phyloP scores from a whole-genome alignment of 2,888 invertebrate genomes.

The Sphaeridia pumilis region DNA sequence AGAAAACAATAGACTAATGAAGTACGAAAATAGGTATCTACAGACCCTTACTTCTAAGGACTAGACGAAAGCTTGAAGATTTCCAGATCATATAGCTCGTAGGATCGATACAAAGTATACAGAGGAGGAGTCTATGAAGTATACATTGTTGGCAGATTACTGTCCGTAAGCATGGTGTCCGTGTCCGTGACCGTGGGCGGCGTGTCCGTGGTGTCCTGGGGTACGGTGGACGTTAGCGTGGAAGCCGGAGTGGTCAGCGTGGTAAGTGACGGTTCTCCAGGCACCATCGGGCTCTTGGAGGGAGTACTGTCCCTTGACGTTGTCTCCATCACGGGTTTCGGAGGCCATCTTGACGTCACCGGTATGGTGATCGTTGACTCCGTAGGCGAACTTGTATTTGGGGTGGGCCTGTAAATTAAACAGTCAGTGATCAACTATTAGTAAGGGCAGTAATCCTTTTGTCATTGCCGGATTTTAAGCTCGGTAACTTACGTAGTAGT shows the following conservation, averaged over 20 bases:
- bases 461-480: too few relatives aligned
- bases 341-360: constrained; percentile 20
- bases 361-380: constrained; percentile 28
- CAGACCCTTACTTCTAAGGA: too few relatives aligned
- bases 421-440: not conserved
- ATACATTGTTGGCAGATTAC: too few relatives aligned
- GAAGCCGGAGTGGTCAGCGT: constrained; percentile 6
- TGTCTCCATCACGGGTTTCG: constrained; percentile 10
- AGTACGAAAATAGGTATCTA: too few relatives aligned
- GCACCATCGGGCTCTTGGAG: constrained; percentile 10
- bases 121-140: too few relatives aligned
- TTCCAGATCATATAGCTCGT: too few relatives aligned
- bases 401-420: constrained; percentile 5
- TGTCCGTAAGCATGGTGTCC: constrained; percentile 10
- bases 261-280: constrained; percentile 7
- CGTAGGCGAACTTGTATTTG: constrained; percentile 14
- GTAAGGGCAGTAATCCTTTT: too few relatives aligned
- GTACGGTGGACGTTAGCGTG: constrained; percentile 3
- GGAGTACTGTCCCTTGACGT: constrained; percentile 12
- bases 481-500: constrained; percentile 15
- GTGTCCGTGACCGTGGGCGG: constrained; percentile 18
- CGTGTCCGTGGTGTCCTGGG: constrained; percentile 3
- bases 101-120: too few relatives aligned
- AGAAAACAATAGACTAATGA: too few relatives aligned
- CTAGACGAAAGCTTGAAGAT: too few relatives aligned